phyloP scores from a whole-genome alignment of 2,113 vertebrate genomes.

The Podiceps cristatus region DNA sequence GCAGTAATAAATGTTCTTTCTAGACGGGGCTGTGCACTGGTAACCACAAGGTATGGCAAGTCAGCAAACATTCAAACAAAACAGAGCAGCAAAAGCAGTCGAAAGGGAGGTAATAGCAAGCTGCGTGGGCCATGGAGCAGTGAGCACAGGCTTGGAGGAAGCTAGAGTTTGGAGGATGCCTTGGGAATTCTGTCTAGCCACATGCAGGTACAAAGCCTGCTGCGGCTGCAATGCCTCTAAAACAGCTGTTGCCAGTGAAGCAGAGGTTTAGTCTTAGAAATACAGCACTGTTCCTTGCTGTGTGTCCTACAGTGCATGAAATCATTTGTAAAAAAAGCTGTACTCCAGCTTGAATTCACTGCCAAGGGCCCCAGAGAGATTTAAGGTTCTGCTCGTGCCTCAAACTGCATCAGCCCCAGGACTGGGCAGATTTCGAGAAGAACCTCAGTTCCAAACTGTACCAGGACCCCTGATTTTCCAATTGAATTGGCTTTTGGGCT shows the following conservation, averaged over 20 bases:
- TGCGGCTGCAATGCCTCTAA: neutral
- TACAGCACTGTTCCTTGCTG: neutral
- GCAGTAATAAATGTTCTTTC: neutral
- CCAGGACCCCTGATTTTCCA: neutral
- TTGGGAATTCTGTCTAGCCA: neutral
- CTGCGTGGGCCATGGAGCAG: neutral
- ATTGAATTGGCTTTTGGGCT: neutral
- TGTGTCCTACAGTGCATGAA: neutral
- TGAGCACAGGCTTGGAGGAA: neutral
- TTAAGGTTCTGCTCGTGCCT: neutral
- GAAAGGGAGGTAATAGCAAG: neutral
- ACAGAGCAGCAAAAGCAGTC: neutral
- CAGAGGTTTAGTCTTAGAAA: neutral
- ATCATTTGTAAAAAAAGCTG: neutral
- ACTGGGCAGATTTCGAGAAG: neutral
- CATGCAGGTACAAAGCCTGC: neutral
- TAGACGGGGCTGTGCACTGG: neutral
- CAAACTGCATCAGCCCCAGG: neutral
- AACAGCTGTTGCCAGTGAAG: neutral
- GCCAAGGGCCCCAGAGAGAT: neutral
- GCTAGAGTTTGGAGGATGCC: neutral
- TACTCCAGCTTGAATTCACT: neutral
- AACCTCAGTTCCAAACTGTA: neutral
- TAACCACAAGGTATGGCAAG: neutral
- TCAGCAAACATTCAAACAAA: neutral